Conservation (phyloP, 2,888 invertebrate genomes). For the Tinea pellionella region DNA sequence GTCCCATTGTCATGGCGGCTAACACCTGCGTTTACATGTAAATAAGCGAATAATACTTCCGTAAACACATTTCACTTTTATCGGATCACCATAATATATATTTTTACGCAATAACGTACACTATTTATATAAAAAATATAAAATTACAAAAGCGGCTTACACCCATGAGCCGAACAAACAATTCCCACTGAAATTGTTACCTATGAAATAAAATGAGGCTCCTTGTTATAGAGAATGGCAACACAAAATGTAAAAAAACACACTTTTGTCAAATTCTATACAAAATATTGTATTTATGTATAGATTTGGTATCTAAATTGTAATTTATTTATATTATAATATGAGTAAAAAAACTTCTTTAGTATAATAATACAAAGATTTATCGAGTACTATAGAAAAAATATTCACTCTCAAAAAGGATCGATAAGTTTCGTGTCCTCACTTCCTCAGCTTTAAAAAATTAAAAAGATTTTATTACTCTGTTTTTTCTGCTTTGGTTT, state of each 20-base stretch:
- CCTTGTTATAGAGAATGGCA: background rate
- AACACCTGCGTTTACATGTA: constrained; percentile 32
- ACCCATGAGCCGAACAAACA: constrained; percentile 68
- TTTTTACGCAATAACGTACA: constrained; percentile 37
- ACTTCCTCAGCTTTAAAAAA: background rate
- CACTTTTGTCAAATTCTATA: too few relatives aligned
- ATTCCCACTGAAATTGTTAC: constrained; percentile 38
- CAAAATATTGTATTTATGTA: too few relatives aligned
- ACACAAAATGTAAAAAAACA: background rate
- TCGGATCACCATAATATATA: constrained; percentile 52
- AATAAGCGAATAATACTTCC: constrained; percentile 31
- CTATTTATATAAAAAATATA: constrained; percentile 42
- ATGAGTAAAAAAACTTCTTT: background rate
- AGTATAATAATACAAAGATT: background rate
- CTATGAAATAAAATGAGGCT: constrained; percentile 18
- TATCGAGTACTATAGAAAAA: too few relatives aligned
- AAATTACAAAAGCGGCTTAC: constrained; percentile 50
- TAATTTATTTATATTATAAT: too few relatives aligned
- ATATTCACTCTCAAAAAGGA: too few relatives aligned
- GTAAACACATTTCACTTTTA: constrained; percentile 39
- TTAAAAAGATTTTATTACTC: background rate
- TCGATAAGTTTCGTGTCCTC: background rate
- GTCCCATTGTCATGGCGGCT: constrained; percentile 65
- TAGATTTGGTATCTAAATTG: too few relatives aligned
- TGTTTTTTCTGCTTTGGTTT: background rate